Evolutionary conservation across 2,113 vertebrate species (phyloP).

Genomic region (Clinocottus analis): DNA sequence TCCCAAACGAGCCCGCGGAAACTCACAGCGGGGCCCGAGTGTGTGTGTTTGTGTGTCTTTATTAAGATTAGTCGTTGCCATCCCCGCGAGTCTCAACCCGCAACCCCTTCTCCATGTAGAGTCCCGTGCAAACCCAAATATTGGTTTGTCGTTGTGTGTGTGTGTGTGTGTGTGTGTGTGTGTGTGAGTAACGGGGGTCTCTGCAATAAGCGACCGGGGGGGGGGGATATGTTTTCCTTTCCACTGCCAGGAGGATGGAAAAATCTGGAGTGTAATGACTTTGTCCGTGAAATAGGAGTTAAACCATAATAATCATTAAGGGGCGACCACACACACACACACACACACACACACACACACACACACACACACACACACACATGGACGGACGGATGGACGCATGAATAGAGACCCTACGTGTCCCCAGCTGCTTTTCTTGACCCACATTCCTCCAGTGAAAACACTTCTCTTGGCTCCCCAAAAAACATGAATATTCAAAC

Average conservation of each 20-base stretch:
- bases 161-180: slow-evolving; percentile 30
- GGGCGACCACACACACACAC: slow-evolving; percentile 55
- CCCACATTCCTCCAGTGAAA: slow-evolving; percentile 41
- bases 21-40: slow-evolving; percentile 41
- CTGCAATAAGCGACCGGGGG: slow-evolving; percentile 53
- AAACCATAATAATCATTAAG: slow-evolving; percentile 76
- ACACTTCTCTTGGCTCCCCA: no score
- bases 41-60: slow-evolving; percentile 56
- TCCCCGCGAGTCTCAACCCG: slow-evolving; percentile 32
- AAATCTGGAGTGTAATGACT: slow-evolving; percentile 62
- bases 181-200: slow-evolving; percentile 31
- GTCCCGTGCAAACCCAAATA: slow-evolving; percentile 59
- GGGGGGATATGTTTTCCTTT: slow-evolving; percentile 69
- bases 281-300: slow-evolving; percentile 71
- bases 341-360: slow-evolving; percentile 45
- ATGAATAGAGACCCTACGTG: slow-evolving; percentile 9
- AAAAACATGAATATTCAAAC: background rate
- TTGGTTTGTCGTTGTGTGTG: slow-evolving; percentile 51
- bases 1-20: slow-evolving; percentile 54
- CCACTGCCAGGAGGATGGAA: slow-evolving; percentile 67
- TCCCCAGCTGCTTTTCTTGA: slow-evolving; percentile 30
- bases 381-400: slow-evolving; percentile 44
- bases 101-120: slow-evolving; percentile 32
- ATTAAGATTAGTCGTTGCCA: slow-evolving; percentile 55
- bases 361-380: slow-evolving; percentile 19